Conservation (phyloP, 2,113 vertebrate genomes). For the Leptobrachium ailaonicum region DNA sequence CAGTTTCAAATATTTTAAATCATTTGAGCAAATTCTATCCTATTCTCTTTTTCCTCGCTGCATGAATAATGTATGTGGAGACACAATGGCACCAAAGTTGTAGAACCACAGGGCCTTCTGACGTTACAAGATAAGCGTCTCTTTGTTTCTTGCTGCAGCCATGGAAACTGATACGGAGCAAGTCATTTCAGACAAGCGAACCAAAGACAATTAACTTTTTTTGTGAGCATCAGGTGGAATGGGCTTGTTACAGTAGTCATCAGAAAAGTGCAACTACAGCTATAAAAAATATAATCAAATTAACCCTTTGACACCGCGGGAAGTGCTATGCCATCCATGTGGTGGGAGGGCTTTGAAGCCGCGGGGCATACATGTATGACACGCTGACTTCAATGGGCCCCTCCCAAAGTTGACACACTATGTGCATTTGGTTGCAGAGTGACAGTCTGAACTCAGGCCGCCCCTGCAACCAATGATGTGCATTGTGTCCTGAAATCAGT, state of each 20-base stretch:
- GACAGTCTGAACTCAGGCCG: no score
- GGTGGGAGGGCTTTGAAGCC: no score
- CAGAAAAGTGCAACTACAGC: not conserved
- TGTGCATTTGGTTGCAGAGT: no score
- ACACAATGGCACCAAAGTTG: conserved; percentile 37
- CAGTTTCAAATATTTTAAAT: not conserved
- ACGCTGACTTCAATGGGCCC: no score
- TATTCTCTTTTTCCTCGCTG: not conserved
- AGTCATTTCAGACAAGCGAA: not conserved
- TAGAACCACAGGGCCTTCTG: conserved; percentile 38
- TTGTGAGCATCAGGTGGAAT: not conserved
- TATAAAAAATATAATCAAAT: not conserved
- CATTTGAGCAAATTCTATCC: not conserved
- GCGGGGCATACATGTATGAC: no score
- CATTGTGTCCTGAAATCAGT: no score
- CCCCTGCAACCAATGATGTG: no score
- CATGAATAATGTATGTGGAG: conserved; percentile 39
- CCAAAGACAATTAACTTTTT: not conserved
- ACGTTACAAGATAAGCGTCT: conserved; percentile 42
- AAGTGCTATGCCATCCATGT: no score
- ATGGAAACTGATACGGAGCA: conserved; percentile 33
- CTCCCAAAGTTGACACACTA: no score
- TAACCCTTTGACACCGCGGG: no score
- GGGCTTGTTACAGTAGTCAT: not conserved
- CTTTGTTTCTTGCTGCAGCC: conserved; percentile 33